Evolutionary conservation across 2,797 vertebrate genomes (phyloP).

Genomic region (Prionace glauca): DNA sequence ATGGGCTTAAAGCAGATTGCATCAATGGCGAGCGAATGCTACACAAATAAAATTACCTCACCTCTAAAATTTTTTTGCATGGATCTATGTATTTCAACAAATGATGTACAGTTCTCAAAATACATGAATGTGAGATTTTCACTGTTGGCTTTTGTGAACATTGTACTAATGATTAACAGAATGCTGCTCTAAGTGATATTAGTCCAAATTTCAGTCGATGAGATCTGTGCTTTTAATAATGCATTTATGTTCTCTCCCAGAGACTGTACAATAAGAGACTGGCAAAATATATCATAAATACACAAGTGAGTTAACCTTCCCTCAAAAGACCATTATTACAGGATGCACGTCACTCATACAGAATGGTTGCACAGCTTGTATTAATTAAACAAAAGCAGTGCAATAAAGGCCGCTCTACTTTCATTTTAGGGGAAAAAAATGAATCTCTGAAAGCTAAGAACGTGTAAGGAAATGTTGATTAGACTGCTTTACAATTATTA

Average conservation of each 20-base stretch:
- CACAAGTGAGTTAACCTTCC: slow-evolving; percentile 14
- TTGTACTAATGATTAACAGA: background rate
- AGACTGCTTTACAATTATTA: slow-evolving; percentile 20
- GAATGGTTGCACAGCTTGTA: slow-evolving; percentile 30
- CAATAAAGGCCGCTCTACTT: slow-evolving; percentile 10
- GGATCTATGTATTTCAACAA: background rate
- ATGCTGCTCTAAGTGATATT: background rate
- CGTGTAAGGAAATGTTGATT: slow-evolving; percentile 36
- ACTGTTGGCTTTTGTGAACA: background rate
- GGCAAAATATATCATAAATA: background rate
- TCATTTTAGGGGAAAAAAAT: background rate
- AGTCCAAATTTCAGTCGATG: background rate
- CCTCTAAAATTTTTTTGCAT: background rate
- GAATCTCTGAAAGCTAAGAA: slow-evolving; percentile 32
- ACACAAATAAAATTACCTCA: background rate
- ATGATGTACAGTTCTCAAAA: background rate
- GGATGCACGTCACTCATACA: slow-evolving; percentile 3
- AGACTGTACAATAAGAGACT: background rate
- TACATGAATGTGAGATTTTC: background rate
- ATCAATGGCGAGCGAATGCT: background rate
- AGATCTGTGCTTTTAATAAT: slow-evolving; percentile 13
- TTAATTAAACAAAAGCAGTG: slow-evolving; percentile 20
- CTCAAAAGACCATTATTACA: slow-evolving; percentile 26
- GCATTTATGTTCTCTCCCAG: background rate
- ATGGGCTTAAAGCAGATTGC: background rate